Percentiles rank a stretch among this genome's conserved stretches.
phyloP scores from a whole-genome alignment of 2,888 invertebrate genomes.

The Xylota sylvarum region DNA sequence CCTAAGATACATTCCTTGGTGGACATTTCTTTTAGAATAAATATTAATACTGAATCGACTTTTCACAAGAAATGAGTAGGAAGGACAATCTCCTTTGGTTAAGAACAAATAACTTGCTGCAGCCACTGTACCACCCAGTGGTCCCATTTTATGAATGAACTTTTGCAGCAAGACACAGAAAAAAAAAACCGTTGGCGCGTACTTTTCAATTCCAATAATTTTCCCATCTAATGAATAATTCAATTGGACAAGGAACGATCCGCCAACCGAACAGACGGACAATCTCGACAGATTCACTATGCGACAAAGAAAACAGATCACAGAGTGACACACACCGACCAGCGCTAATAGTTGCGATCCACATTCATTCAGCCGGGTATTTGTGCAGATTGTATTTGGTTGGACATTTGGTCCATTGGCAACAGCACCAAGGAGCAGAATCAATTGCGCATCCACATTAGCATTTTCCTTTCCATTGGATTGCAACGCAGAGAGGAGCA shows the following conservation, averaged over 20 bases:
- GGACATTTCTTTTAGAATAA: too few relatives aligned
- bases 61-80: too few relatives aligned
- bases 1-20: too few relatives aligned
- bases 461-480: slow-evolving; percentile 50
- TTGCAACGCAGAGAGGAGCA: not conserved
- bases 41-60: too few relatives aligned
- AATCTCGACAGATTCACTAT: slow-evolving; percentile 30
- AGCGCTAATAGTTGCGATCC: slow-evolving; percentile 69
- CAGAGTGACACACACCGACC: slow-evolving; percentile 49
- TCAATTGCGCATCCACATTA: slow-evolving; percentile 35
- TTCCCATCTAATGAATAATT: slow-evolving; percentile 75
- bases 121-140: slow-evolving; percentile 27
- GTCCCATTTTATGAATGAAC: slow-evolving; percentile 72
- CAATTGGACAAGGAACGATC: slow-evolving; percentile 24
- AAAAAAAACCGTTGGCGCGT: slow-evolving; percentile 37
- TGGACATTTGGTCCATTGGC: slow-evolving; percentile 48
- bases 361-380: slow-evolving; percentile 55
- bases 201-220: slow-evolving; percentile 73
- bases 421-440: slow-evolving; percentile 3
- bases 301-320: slow-evolving; percentile 52
- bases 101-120: slow-evolving; percentile 17
- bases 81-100: too few relatives aligned
- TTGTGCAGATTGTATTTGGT: slow-evolving; percentile 13
- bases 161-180: slow-evolving; percentile 3
- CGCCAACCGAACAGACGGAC: slow-evolving; percentile 3